Evolutionary conservation across 1,140 invertebrate genomes (phyloP), one percentile per base, ranked within the genome.

Genomic region (Trypoxylus dichotomus): DNA sequence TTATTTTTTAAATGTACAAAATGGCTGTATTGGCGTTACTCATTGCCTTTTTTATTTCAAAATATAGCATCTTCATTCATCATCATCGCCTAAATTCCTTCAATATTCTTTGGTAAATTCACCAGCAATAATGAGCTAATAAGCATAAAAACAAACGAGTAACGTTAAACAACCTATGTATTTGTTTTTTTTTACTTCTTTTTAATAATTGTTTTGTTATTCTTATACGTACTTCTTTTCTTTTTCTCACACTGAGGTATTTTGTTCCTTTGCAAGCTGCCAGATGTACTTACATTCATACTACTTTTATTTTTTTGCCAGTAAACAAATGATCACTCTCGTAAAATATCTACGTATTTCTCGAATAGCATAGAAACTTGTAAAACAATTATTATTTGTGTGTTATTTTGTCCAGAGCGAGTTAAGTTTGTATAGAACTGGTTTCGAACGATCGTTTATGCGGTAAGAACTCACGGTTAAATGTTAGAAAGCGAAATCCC

Each of bases 351-450:
- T 68, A 68, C 27, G 60, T 68, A 68, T 27, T 68, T 68, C 60
- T 68, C 60, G 60, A 27, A 68, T 68, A 68, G 60, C 60, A 68
- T 68, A 68, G 19, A 68, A 68, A 68, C 60, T 68, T 68, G 60
- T 68, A 68, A 68, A 68, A 24, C 60, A 24, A 24, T 68, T 27
- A 58, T 58, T 58, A 68, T 68, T 68, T 68, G 60, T 68, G 60
- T 68, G 60, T 68, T 68, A 68, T 68, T 68, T 29, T 68, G 60
- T 68, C 60, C 60, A 29, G 8, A 68, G 7, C 60, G 60, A 68
- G 25, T 27, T 68, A 68, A 27, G 60, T 27, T 11, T 68, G 60
- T 68, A 3, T 68, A 68, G 60, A 27, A 68, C 24, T 68, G 21
- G 24, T 24, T 68, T 24, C 60, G 27, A 6, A 29, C 8, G 60